These are phyloP conservation scores for Empidonax alnorum DNA, from an alignment of 2,113 vertebrate genomes.

Conservation along the genomic window DNA sequence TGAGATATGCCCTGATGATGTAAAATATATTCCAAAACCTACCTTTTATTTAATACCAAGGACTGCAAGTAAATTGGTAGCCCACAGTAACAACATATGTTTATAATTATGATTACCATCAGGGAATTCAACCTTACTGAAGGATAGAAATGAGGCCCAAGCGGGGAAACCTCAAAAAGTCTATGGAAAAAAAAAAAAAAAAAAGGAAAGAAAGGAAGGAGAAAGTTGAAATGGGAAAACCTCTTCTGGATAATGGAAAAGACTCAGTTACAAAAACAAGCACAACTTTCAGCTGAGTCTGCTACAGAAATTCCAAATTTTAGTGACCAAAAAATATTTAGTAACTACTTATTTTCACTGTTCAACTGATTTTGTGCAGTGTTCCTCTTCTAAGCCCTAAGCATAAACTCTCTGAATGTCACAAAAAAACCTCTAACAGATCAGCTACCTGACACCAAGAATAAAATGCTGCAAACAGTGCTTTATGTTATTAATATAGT, in stretches of 20 bases:
- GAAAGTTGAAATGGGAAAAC: slow-evolving; percentile 50
- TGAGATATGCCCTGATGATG: slow-evolving; percentile 50
- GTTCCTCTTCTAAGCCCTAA: background rate
- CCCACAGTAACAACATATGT: slow-evolving; percentile 76
- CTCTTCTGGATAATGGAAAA: slow-evolving; percentile 60
- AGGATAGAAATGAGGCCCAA: slow-evolving; percentile 70
- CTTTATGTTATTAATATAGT: background rate
- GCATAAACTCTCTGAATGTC: background rate
- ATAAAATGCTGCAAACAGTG: background rate
- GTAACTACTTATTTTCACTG: background rate
- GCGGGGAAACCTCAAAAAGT: slow-evolving; percentile 65
- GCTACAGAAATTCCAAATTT: slow-evolving; percentile 30
- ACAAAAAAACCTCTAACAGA: background rate
- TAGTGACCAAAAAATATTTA: slow-evolving; percentile 45
- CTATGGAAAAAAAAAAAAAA: slow-evolving; percentile 14
- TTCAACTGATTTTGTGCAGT: background rate
- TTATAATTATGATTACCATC: slow-evolving; percentile 80
- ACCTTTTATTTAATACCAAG: slow-evolving; percentile 32
- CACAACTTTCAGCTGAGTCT: slow-evolving; percentile 31
- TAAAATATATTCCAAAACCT: slow-evolving; percentile 62
- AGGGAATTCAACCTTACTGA: slow-evolving; percentile 76
- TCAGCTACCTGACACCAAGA: background rate
- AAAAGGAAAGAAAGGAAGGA: slow-evolving; percentile 17
- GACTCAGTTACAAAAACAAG: slow-evolving; percentile 54
- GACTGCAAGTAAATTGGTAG: slow-evolving; percentile 69